These are phyloP conservation scores for Monopterus albus DNA, from an alignment of 2,113 vertebrate species.

Conservation along the genomic window DNA sequence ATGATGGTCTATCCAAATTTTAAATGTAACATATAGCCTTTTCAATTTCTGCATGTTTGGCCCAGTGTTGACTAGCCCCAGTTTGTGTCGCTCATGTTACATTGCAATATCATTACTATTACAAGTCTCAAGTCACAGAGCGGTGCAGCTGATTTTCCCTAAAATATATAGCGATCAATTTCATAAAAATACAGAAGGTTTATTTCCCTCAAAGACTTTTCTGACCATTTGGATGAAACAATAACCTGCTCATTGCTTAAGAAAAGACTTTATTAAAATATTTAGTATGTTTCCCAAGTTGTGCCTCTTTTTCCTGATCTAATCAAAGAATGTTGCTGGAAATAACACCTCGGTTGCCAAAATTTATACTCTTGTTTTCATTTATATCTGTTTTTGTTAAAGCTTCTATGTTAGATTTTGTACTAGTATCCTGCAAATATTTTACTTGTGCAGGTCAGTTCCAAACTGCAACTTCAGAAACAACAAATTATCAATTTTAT, in stretches of 20 bases:
- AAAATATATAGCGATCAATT: background rate
- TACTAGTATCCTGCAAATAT: background rate
- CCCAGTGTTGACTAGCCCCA: background rate
- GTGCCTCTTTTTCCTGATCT: background rate
- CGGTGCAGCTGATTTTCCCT: background rate
- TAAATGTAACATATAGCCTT: too few relatives aligned
- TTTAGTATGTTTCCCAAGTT: background rate
- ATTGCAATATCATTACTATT: too few relatives aligned
- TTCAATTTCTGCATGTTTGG: background rate
- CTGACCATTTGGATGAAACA: background rate
- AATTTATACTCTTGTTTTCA: background rate
- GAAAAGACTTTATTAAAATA: background rate
- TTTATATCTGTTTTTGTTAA: background rate
- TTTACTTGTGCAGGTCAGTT: too few relatives aligned
- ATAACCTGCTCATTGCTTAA: background rate
- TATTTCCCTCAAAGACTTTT: background rate
- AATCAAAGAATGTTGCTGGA: background rate
- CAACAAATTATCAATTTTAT: too few relatives aligned
- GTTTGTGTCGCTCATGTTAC: background rate
- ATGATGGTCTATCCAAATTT: too few relatives aligned
- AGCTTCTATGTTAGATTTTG: too few relatives aligned
- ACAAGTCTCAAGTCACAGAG: background rate
- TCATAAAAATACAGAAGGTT: background rate
- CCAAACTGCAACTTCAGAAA: too few relatives aligned
- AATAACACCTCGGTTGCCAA: background rate